phyloP scores from a whole-genome alignment of 2,797 vertebrate genomes.

The Leptatherina wallacei region DNA sequence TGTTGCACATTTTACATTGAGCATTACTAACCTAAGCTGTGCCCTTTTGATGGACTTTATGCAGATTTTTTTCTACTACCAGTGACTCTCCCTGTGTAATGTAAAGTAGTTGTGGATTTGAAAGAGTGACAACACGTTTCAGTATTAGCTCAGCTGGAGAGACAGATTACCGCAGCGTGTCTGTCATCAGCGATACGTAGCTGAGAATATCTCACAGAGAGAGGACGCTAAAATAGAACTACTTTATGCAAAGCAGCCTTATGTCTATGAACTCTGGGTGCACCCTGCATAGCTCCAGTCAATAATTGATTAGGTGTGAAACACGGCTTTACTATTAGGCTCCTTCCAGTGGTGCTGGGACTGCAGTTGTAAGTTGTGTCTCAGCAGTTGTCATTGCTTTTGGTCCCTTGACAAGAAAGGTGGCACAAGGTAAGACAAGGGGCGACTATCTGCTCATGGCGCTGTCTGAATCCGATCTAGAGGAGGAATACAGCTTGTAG shows the following conservation, averaged over 20 bases:
- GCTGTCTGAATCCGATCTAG: constrained; percentile 14
- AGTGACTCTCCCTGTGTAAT: constrained; percentile 13
- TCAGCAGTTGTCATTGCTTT: constrained; percentile 24
- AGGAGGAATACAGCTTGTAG: constrained; percentile 3
- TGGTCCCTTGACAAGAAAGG: constrained; percentile 24
- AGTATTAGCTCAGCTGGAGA: constrained; percentile 49
- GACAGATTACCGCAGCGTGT: constrained; percentile 32
- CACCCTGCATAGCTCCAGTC: constrained; percentile 52
- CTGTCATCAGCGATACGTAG: constrained; percentile 38
- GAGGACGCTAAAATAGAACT: constrained; percentile 42
- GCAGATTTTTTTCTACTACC: constrained; percentile 1
- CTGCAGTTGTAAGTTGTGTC: constrained; percentile 34
- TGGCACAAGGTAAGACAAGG: constrained; percentile 26
- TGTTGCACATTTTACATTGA: background rate
- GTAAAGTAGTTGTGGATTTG: constrained; percentile 40
- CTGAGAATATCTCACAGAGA: constrained; percentile 28
- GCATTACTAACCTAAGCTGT: background rate
- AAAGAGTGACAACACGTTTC: constrained; percentile 45
- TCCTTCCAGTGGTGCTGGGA: constrained; percentile 30
- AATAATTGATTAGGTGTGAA: constrained; percentile 71
- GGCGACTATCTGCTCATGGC: constrained; percentile 23
- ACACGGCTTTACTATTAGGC: constrained; percentile 16
- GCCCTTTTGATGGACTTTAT: background rate
- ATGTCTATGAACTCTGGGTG: constrained; percentile 59
- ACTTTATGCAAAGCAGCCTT: constrained; percentile 44